These are phyloP conservation scores for Onychostoma macrolepis DNA, from an alignment of 2,113 vertebrate species.

Conservation along the genomic window DNA sequence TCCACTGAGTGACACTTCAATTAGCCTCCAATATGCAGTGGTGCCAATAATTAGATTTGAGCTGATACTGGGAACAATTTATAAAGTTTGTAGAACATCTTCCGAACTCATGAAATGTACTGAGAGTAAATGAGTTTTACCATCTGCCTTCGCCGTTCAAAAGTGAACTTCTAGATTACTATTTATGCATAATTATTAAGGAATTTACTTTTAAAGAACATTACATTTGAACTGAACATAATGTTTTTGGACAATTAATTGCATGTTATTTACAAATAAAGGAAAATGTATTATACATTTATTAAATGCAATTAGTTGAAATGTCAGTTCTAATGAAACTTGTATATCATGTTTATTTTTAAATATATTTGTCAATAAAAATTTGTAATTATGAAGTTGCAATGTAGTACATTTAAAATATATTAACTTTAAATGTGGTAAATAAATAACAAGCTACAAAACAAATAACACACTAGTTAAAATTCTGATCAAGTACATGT, in stretches of 20 bases:
- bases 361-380: too few relatives aligned
- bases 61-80: constrained; percentile 67
- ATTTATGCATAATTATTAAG: background rate
- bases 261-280: background rate
- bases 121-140: constrained; percentile 45
- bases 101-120: constrained; percentile 62
- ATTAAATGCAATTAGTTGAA: too few relatives aligned
- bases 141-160: background rate
- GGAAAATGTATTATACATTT: too few relatives aligned
- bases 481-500: background rate
- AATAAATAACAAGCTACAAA: too few relatives aligned
- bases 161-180: background rate
- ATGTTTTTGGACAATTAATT: background rate
- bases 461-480: too few relatives aligned
- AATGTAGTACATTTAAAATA: too few relatives aligned
- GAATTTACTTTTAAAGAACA: background rate
- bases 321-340: too few relatives aligned
- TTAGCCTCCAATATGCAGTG: constrained; percentile 70
- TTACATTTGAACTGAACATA: background rate
- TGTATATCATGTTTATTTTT: too few relatives aligned
- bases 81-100: constrained; percentile 73
- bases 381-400: too few relatives aligned
- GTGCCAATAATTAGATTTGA: constrained; percentile 75
- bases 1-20: constrained; percentile 78
- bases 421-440: too few relatives aligned